Base-by-base conservation (phyloP, 1,140 invertebrate species). In the Sminthurinus signatus region DNA sequence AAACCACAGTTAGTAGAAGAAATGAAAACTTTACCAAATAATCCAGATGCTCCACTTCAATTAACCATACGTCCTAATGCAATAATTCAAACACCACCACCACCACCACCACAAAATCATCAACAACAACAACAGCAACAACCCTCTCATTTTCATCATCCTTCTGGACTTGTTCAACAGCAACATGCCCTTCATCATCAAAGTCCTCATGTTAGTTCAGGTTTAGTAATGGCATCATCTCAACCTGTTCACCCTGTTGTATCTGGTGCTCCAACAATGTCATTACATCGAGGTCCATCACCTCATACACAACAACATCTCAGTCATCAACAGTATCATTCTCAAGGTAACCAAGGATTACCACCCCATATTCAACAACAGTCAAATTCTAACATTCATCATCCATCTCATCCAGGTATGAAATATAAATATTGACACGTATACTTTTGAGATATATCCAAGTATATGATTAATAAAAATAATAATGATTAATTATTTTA, bases 1-100 rank as follows among this genome's bases (percentile, higher is more conserved):
- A 74, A 74, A 56, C 65, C 72, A 56, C 68, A 70, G 2, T 21
- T 25, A 61, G 23, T 70, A 10, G 61, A 69, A 19, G 66, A 69
- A 29, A 62, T 62, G 62, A 63, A 48, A 50, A 62, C 64, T 15
- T 57, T 71, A 5, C 66, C 65, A 28, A 67, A 62, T 52, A 52
- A 68, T 60, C 68, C 66, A 17, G 65, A 61, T 12, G 58, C 28
- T 52, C 65, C 64, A 39, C 36, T 73, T 55, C 63, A 62, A 32
- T 61, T 68, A 25, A 65, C 69, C 57, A 52, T 71, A 23, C 28
- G 70, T 19, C 48, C 66, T 5, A 43, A 46, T 46, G 48, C 39
- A 36, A 12, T 44, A 62, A 60, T 31, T 25, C 19, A 43, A 46
- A 55, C 36, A 56, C 55, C 60, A 59, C 17, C 77, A 78, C 55